Conservation (phyloP, 2,113 vertebrate genomes). For the Hypomesus transpacificus region DNA sequence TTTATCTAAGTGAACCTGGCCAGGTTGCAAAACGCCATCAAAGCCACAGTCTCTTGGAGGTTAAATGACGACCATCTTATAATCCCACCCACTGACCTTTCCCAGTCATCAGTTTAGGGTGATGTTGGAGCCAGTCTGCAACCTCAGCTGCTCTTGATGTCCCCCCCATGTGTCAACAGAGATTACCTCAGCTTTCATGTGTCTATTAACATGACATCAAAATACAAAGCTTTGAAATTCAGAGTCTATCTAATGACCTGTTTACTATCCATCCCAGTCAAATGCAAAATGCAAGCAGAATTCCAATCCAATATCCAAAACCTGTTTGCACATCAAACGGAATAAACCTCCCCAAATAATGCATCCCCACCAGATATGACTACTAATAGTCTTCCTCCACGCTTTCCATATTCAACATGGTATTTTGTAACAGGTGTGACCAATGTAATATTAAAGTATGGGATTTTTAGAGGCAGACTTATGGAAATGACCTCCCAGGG, state of each 20-base stretch:
- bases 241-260: neutral
- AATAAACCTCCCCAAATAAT: neutral
- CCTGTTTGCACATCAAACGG: constrained; percentile 4
- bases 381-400: neutral
- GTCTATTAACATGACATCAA: constrained; percentile 31
- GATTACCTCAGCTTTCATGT: constrained; percentile 43
- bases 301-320: neutral
- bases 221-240: constrained; percentile 27
- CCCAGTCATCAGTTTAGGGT: neutral
- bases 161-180: constrained; percentile 13
- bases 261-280: neutral
- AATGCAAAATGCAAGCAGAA: neutral
- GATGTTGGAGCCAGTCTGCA: constrained; percentile 11
- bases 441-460: neutral
- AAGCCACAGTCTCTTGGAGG: constrained; percentile 10
- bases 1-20: constrained; percentile 18
- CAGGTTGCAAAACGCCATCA: constrained; percentile 14
- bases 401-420: constrained; percentile 3
- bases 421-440: constrained; percentile 1
- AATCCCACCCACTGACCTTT: constrained; percentile 41
- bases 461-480: constrained; percentile 1
- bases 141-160: constrained; percentile 45
- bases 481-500: neutral
- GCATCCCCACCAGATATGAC: neutral
- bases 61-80: neutral